Percentiles rank a stretch among this genome's conserved stretches.
Conservation (phyloP, 2,113 vertebrate genomes). For the Mustela nigripes region DNA sequence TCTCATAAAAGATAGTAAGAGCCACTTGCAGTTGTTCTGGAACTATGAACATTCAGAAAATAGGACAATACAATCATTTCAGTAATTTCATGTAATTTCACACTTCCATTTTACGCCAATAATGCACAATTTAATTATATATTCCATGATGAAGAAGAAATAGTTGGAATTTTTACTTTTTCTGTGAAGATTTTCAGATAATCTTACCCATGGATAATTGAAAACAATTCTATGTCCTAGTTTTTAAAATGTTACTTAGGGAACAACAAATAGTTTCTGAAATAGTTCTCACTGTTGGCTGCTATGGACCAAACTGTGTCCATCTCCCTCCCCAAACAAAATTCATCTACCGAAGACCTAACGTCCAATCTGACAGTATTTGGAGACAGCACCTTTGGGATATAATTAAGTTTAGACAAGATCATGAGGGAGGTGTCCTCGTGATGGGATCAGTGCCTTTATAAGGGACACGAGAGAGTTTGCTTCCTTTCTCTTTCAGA, state of each 20-base stretch:
- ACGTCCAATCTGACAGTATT: not conserved
- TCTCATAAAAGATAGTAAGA: conserved; percentile 56
- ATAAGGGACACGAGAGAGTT: not conserved
- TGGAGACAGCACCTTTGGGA: not conserved
- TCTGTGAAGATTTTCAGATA: conserved; percentile 50
- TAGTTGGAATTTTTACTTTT: conserved; percentile 53
- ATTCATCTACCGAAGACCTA: not conserved
- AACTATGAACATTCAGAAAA: conserved; percentile 47
- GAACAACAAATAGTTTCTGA: conserved; percentile 34
- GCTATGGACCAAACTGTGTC: not conserved
- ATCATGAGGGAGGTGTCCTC: not conserved
- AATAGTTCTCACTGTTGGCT: conserved; percentile 23
- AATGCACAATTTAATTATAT: conserved; percentile 43
- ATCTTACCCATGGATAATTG: not conserved
- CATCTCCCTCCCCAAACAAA: not conserved
- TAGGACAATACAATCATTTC: conserved; percentile 41
- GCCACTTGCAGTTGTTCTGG: conserved; percentile 46
- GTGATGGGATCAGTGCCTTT: not conserved
- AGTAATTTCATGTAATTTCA: conserved; percentile 56
- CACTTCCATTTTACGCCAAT: conserved; percentile 23
- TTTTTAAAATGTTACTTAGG: conserved; percentile 41
- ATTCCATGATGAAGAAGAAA: conserved; percentile 46
- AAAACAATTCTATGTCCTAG: conserved; percentile 9
- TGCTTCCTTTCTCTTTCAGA: not conserved
- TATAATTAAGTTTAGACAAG: not conserved